Base-by-base conservation (phyloP, 2,797 vertebrate genomes). In the Lepilemur ruficaudatus region DNA sequence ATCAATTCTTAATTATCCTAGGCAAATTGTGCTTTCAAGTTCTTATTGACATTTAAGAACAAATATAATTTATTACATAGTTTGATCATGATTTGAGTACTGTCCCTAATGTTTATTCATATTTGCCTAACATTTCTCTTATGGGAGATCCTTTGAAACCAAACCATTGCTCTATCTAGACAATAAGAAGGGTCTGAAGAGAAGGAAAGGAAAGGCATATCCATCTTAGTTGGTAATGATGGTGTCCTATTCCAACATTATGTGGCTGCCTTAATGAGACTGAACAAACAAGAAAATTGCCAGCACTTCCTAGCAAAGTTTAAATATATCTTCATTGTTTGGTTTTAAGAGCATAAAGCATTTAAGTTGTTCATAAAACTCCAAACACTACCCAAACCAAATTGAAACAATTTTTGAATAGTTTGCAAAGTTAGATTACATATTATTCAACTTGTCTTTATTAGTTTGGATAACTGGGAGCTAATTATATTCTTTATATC, bases 1-100 rank as follows among this genome's bases (percentile, higher is more conserved):
- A 96, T 94, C 79, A 82, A 93, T 89, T 96, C 89, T 96, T 92
- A 92, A 81, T 95, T 78, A 92, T 82, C 48, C 55, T 93, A 91
- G 92, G 69, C 48, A 90, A 94, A 96, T 75, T 81, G 70, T 95
- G 13, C 72, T 92, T 95, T 96, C 81, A 96, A 91, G 22, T 96
- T 82, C 85, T 89, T 95, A 91, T 69, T 91, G 95, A 95, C 76
- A 90, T 90, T 93, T 97, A 94, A 78, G 61, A 90, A 57, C 55
- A 95, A 91, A 88, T 95, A 85, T 95, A 70, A 84, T 94, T 95
- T 78, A 59, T 91, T 94, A 90, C 79, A 69, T 79, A 92, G 32
- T 90, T 95, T 93, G 85, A 90, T 96, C 90, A 91, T 93, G 50
- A 73, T 94, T 95, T 93, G 30, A 94, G 67, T 72, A 85, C 41